Percentiles rank a stretch among this genome's conserved stretches.
phyloP scores from a whole-genome alignment of 2,888 invertebrate species.

The Palloptera scutellata region DNA sequence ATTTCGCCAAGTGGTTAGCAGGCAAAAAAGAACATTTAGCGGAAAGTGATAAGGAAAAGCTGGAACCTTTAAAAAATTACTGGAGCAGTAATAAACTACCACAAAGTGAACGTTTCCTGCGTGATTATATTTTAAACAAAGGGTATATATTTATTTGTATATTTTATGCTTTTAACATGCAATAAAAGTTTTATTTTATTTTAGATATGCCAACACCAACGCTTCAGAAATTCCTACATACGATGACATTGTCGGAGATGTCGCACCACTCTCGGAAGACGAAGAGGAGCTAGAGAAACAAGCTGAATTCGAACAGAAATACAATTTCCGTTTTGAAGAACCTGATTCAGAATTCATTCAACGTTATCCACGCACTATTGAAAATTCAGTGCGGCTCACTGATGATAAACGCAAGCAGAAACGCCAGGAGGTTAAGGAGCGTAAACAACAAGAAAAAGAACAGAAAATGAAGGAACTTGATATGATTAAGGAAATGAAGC shows the following conservation, averaged over 20 bases:
- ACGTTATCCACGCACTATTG: slow-evolving; percentile 89
- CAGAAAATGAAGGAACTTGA: slow-evolving; percentile 88
- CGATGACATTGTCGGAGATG: slow-evolving; percentile 72
- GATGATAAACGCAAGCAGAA: slow-evolving; percentile 82
- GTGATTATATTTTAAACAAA: slow-evolving; percentile 92
- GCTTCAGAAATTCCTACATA: slow-evolving; percentile 69
- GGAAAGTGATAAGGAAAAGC: slow-evolving; percentile 69
- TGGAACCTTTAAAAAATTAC: slow-evolving; percentile 80
- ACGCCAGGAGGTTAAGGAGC: slow-evolving; percentile 75
- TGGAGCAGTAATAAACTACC: slow-evolving; percentile 87
- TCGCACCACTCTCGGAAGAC: slow-evolving; percentile 76
- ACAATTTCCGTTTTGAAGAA: slow-evolving; percentile 96
- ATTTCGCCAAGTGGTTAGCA: slow-evolving; percentile 81
- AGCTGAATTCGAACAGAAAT: slow-evolving; percentile 92
- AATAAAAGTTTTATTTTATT: slow-evolving; percentile 24
- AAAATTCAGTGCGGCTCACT: slow-evolving; percentile 80
- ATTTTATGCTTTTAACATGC: neutral
- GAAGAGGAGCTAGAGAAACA: slow-evolving; percentile 82
- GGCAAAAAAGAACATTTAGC: slow-evolving; percentile 75
- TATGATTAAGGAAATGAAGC: slow-evolving; percentile 83
- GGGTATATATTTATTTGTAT: slow-evolving; percentile 63
- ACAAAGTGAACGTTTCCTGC: slow-evolving; percentile 85
- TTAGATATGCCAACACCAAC: slow-evolving; percentile 66
- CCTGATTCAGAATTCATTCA: slow-evolving; percentile 93
- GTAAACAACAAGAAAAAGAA: slow-evolving; percentile 81